Percentiles rank a stretch among this genome's conserved stretches.
These are phyloP conservation scores for Electrophaes corylata DNA, from an alignment of 2,888 invertebrate genomes.

Conservation along the genomic window DNA sequence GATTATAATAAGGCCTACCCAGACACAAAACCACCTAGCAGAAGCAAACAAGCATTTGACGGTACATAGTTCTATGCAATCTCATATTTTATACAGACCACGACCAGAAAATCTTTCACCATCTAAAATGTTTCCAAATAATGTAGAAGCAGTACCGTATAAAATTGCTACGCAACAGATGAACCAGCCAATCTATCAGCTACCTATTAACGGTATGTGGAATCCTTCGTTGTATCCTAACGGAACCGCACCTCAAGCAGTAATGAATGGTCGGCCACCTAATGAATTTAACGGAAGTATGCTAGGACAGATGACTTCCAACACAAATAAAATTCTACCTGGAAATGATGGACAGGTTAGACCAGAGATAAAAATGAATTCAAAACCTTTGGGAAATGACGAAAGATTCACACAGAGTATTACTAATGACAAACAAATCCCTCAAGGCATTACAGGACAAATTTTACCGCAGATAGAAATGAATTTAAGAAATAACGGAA, in stretches of 20 bases:
- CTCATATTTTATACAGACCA: conserved; percentile 26
- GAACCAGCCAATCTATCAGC: conserved; percentile 6
- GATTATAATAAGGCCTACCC: neutral
- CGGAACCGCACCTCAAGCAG: neutral
- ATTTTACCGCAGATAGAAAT: neutral
- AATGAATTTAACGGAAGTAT: neutral
- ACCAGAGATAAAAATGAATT: neutral
- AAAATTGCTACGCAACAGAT: conserved; percentile 2
- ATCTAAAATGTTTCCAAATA: neutral
- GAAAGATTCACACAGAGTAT: neutral
- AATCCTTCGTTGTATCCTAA: neutral
- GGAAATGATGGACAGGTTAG: neutral
- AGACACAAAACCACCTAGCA: conserved; percentile 1
- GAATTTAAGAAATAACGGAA: neutral
- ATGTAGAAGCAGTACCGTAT: neutral
- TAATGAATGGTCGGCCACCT: neutral
- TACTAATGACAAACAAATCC: neutral
- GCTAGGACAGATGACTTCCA: neutral
- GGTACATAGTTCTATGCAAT: conserved; percentile 14
- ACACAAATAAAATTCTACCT: neutral
- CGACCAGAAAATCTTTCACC: neutral
- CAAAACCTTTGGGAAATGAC: neutral
- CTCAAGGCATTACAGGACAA: no score
- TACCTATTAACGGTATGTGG: neutral
- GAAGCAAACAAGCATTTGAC: neutral